Conservation (phyloP, 1,140 invertebrate genomes). For the Radopholus similis region DNA sequence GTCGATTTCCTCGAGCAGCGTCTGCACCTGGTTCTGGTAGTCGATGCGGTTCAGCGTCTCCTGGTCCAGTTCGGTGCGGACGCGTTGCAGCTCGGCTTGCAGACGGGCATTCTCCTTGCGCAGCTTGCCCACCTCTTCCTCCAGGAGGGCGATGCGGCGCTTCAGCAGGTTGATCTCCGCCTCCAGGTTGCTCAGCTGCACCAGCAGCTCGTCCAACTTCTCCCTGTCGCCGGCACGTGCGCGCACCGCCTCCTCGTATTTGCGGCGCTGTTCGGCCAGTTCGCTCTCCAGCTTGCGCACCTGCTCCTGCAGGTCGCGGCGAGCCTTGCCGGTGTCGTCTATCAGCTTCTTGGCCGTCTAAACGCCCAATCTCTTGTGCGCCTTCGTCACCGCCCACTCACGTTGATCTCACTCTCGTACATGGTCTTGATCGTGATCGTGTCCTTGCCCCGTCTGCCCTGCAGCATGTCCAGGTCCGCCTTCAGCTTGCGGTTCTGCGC, state of each 20-base stretch:
- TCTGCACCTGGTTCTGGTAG: slow-evolving; percentile 60
- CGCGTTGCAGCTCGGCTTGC: slow-evolving; percentile 50
- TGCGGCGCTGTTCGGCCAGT: slow-evolving; percentile 49
- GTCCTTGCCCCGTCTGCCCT: slow-evolving; percentile 63
- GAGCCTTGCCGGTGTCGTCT: slow-evolving; percentile 48
- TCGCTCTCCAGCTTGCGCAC: slow-evolving; percentile 46
- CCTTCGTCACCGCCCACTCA: slow-evolving; percentile 29
- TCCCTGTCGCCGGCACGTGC: slow-evolving; percentile 42
- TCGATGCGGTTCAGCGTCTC: slow-evolving; percentile 59
- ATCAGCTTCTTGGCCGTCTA: slow-evolving; percentile 50
- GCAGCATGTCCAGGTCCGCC: slow-evolving; percentile 62
- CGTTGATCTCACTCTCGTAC: slow-evolving; percentile 63
- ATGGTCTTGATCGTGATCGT: slow-evolving; percentile 63
- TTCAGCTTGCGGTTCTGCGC: slow-evolving; percentile 63
- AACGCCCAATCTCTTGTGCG: slow-evolving; percentile 3
- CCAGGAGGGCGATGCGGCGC: slow-evolving; percentile 51
- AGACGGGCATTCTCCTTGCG: slow-evolving; percentile 55
- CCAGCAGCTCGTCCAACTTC: slow-evolving; percentile 52
- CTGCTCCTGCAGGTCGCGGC: slow-evolving; percentile 38
- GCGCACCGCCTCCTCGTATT: slow-evolving; percentile 56
- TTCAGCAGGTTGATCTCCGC: slow-evolving; percentile 57
- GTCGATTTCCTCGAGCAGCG: slow-evolving; percentile 57
- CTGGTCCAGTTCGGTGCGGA: slow-evolving; percentile 51
- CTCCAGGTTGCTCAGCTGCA: slow-evolving; percentile 52
- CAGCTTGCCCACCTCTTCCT: slow-evolving; percentile 53